These are phyloP conservation scores for Oceanodroma leucorhoa DNA, from an alignment of 2,797 vertebrate species.

Conservation along the genomic window DNA sequence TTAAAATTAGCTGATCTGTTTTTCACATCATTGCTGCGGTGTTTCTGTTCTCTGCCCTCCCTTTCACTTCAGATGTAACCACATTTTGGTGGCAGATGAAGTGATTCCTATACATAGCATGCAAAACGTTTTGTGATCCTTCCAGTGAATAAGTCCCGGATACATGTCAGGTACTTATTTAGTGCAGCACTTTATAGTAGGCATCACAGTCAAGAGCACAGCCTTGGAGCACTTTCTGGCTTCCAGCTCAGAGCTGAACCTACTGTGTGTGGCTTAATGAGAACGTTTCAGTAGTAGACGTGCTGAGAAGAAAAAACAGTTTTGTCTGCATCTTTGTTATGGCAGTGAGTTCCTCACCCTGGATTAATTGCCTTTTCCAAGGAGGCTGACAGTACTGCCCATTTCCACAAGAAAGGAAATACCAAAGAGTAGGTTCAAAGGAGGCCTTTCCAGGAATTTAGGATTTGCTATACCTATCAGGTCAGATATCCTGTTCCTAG, in stretches of 20 bases:
- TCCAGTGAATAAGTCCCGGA: conserved; percentile 8
- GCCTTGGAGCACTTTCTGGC: not conserved
- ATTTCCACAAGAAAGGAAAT: conserved; percentile 48
- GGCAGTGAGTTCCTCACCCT: not conserved
- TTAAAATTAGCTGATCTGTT: conserved; percentile 36
- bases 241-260: not conserved
- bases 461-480: conserved; percentile 9
- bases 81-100: conserved; percentile 34
- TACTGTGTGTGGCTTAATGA: not conserved
- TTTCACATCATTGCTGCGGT: conserved; percentile 14
- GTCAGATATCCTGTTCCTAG: conserved; percentile 50
- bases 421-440: not conserved
- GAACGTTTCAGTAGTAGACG: not conserved
- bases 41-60: conserved; percentile 1
- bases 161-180: conserved; percentile 18
- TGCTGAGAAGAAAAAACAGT: not conserved
- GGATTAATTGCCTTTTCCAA: conserved; percentile 35
- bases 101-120: conserved; percentile 53
- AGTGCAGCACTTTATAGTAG: not conserved
- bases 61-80: conserved; percentile 24
- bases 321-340: conserved; percentile 6
- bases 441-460: conserved; percentile 29
- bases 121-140: conserved; percentile 24
- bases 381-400: not conserved
- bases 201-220: not conserved